phyloP scores from a whole-genome alignment of 2,113 vertebrate species.

The Ailurus styani region DNA sequence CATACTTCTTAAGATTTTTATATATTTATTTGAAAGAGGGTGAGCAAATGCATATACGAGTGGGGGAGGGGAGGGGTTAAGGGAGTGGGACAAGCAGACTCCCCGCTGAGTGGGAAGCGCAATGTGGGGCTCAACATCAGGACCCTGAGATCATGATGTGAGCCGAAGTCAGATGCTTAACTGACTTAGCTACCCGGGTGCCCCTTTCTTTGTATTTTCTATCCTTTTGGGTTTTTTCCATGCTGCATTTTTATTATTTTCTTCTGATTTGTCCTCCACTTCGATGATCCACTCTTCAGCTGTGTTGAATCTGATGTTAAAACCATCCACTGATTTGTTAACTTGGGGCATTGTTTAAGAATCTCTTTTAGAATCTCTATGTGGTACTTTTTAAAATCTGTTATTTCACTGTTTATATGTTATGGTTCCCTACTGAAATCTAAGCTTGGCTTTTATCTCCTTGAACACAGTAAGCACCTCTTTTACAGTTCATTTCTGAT shows the following conservation, averaged over 20 bases:
- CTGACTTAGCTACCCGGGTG: not conserved
- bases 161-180: not conserved
- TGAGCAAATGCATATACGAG: not conserved
- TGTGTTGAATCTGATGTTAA: constrained; percentile 9
- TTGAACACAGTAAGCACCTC: not conserved
- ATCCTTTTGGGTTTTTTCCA: not conserved
- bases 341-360: not conserved
- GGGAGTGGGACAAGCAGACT: not conserved
- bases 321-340: not conserved
- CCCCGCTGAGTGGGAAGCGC: not conserved
- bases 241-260: not conserved
- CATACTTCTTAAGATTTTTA: not conserved
- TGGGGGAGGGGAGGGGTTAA: not conserved
- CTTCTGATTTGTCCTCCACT: not conserved
- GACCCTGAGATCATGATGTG: not conserved
- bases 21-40: not conserved
- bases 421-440: not conserved
- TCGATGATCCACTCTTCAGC: not conserved
- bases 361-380: not conserved
- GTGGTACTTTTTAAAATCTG: not conserved
- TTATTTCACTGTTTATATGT: not conserved
- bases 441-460: not conserved
- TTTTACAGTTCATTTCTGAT: not conserved
- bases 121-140: not conserved
- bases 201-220: not conserved